phyloP scores from a whole-genome alignment of 2,888 invertebrate genomes.

The Pediacus dermestoides region DNA sequence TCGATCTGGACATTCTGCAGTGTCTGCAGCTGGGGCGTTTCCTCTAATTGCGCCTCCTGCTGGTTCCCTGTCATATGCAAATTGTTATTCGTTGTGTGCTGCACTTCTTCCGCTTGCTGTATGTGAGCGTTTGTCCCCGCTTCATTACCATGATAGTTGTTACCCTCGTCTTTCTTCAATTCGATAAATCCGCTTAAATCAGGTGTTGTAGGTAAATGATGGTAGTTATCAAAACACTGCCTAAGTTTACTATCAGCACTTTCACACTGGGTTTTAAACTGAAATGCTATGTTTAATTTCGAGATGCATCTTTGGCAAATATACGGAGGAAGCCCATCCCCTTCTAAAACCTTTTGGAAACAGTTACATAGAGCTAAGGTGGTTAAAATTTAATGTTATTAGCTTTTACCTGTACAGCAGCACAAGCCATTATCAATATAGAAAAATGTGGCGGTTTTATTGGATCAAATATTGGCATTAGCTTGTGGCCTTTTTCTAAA shows the following conservation, averaged over 20 bases:
- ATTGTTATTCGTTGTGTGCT: neutral
- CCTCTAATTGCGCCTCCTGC: neutral
- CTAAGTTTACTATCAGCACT: constrained; percentile 46
- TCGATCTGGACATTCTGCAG: constrained; percentile 35
- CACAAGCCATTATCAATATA: constrained; percentile 49
- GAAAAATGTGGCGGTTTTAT: constrained; percentile 49
- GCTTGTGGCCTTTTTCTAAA: constrained; percentile 45
- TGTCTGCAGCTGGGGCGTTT: neutral
- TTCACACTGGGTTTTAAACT: constrained; percentile 50
- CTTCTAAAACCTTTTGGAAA: constrained; percentile 47
- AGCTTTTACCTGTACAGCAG: constrained; percentile 46
- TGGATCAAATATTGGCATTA: constrained; percentile 49
- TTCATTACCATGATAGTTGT: constrained; percentile 12
- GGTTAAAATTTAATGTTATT: constrained; percentile 7
- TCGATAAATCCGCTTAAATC: constrained; percentile 42
- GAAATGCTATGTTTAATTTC: constrained; percentile 46
- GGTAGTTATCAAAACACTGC: constrained; percentile 41
- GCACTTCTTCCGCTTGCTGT: neutral
- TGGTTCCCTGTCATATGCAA: neutral
- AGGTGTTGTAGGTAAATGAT: constrained; percentile 34
- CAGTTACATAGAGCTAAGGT: constrained; percentile 9
- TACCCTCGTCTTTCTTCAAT: constrained; percentile 36
- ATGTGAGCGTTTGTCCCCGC: neutral
- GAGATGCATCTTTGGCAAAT: constrained; percentile 49
- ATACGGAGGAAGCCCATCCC: constrained; percentile 46